Evolutionary conservation across 1,140 invertebrate genomes (phyloP).

Genomic region (Asobara japonica): DNA sequence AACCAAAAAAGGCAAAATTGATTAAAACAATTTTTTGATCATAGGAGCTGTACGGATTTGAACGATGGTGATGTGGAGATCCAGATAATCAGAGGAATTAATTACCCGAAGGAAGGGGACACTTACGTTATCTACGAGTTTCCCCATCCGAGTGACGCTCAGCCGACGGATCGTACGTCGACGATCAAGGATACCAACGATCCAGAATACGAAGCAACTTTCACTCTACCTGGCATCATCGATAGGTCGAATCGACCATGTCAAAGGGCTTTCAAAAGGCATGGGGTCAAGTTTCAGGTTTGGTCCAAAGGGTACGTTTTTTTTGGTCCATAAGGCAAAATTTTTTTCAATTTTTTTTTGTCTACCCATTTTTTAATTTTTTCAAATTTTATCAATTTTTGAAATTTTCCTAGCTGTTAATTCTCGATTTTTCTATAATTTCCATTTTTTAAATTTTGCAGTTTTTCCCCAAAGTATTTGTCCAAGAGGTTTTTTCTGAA

Average conservation of each 20-base stretch:
- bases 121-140: constrained; percentile 96
- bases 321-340: no score
- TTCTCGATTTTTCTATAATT: no score
- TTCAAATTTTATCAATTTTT: no score
- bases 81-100: constrained; percentile 85
- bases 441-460: no score
- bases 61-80: constrained; percentile 92
- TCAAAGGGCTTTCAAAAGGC: constrained; percentile 86
- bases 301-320: constrained; percentile 89
- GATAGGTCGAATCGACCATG: constrained; percentile 82
- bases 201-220: constrained; percentile 85
- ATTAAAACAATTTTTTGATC: no score
- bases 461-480: no score
- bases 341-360: no score
- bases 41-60: constrained; percentile 87
- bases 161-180: constrained; percentile 79
- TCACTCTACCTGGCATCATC: constrained; percentile 79
- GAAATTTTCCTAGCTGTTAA: no score
- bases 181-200: constrained; percentile 87
- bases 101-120: constrained; percentile 90
- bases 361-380: no score
- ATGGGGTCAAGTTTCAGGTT: constrained; percentile 89
- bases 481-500: no score
- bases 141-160: constrained; percentile 88
- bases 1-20: no score